Evolutionary conservation across 2,888 invertebrate genomes (phyloP).

Genomic region (Volucella zonaria): DNA sequence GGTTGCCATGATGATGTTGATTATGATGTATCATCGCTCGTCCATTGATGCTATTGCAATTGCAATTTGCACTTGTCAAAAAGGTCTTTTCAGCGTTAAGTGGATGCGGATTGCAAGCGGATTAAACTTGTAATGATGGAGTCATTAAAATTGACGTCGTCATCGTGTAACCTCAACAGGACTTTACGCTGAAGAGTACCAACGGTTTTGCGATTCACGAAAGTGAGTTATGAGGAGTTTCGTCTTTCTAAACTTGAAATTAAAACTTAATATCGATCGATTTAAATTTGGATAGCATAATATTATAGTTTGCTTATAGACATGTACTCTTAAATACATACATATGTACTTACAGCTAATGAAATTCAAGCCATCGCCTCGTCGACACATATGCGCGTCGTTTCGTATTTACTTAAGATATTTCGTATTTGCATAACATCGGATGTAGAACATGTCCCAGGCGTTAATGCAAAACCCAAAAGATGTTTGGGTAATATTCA

Average conservation of each 20-base stretch:
- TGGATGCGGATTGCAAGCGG: conserved; percentile 66
- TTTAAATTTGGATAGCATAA: conserved; percentile 11
- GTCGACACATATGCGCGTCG: conserved; percentile 54
- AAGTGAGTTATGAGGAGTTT: conserved; percentile 5
- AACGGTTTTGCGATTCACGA: not conserved
- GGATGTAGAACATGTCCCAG: conserved; percentile 64
- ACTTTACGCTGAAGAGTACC: conserved; percentile 1
- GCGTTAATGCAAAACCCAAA: conserved; percentile 69
- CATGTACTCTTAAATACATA: not conserved
- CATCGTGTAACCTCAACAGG: not conserved
- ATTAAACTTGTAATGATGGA: conserved; percentile 71
- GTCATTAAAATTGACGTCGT: conserved; percentile 70
- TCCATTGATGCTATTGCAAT: conserved; percentile 72
- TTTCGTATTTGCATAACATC: conserved; percentile 72
- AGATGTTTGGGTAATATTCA: conserved; percentile 70
- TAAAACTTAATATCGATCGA: conserved; percentile 33
- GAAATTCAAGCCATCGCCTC: conserved; percentile 57
- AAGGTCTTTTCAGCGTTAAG: conserved; percentile 70
- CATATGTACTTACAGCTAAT: conserved; percentile 30
- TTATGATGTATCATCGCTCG: conserved; percentile 71
- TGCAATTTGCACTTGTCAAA: conserved; percentile 73
- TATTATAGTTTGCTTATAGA: conserved; percentile 33
- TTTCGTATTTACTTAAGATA: conserved; percentile 61
- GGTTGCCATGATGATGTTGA: conserved; percentile 63
- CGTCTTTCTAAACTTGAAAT: not conserved